Evolutionary conservation across 2,888 invertebrate genomes (phyloP).

Genomic region (Vannuccia rotundouncinata): DNA sequence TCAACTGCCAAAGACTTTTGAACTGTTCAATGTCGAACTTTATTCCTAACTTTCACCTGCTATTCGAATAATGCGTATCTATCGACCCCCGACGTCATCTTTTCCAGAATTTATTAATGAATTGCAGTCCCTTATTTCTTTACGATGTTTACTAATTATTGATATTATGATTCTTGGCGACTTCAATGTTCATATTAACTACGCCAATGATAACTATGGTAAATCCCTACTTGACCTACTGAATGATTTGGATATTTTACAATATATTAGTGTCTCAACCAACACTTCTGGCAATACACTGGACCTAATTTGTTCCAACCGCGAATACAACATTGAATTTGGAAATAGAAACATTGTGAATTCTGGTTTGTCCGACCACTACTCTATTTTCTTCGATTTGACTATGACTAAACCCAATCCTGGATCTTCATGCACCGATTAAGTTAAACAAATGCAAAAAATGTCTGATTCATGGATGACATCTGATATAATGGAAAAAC

Average conservation of each 20-base stretch:
- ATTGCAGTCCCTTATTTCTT: conserved; percentile 18
- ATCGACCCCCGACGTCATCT: not conserved
- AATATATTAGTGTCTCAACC: conserved; percentile 1
- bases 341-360: not conserved
- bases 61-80: conserved; percentile 14
- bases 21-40: not conserved
- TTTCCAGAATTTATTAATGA: conserved; percentile 4
- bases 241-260: conserved; percentile 14
- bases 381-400: conserved; percentile 5
- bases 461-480: conserved; percentile 21
- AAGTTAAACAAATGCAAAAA: not conserved
- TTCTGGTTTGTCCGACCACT: conserved; percentile 5
- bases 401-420: not conserved
- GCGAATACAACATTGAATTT: not conserved
- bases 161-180: not conserved
- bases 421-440: conserved; percentile 1
- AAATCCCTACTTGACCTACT: not conserved
- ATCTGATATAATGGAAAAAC: conserved; percentile 15
- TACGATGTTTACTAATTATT: conserved; percentile 7
- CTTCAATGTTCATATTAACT: conserved; percentile 12
- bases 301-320: not conserved
- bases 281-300: not conserved
- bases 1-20: not conserved
- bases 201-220: not conserved
- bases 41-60: not conserved